Conservation (phyloP, 2,888 invertebrate genomes). For the Lypha dubia region DNA sequence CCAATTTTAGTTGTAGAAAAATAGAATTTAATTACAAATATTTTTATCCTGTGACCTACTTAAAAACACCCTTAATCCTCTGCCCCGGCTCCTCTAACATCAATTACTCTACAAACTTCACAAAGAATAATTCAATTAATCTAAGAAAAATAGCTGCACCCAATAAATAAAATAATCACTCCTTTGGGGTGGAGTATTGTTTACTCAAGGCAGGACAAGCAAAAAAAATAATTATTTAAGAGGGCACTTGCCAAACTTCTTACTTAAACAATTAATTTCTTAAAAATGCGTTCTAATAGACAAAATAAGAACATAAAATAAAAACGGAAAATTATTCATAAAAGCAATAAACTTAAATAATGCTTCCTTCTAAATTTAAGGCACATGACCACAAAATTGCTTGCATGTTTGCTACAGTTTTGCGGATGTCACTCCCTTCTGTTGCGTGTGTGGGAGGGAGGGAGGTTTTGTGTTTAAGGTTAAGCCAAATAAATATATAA, state of each 20-base stretch:
- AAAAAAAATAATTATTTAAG: background rate
- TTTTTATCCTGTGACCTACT: constrained; percentile 44
- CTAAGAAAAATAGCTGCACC: constrained; percentile 43
- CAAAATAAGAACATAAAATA: background rate
- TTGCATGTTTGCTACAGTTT: constrained; percentile 54
- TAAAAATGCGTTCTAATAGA: constrained; percentile 46
- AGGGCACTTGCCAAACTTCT: background rate
- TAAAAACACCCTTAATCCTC: constrained; percentile 6
- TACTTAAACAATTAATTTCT: constrained; percentile 39
- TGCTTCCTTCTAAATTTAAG: constrained; percentile 5
- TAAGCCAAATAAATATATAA: background rate
- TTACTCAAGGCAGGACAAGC: background rate
- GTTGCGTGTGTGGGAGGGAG: background rate
- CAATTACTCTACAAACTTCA: background rate
- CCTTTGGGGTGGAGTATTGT: constrained; percentile 30
- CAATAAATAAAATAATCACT: constrained; percentile 35
- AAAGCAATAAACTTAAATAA: constrained; percentile 46
- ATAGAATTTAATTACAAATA: constrained; percentile 43
- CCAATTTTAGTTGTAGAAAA: background rate
- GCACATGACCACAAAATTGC: constrained; percentile 3
- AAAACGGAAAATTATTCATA: constrained; percentile 2
- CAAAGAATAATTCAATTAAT: constrained; percentile 34
- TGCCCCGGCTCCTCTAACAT: background rate
- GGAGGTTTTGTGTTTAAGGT: background rate
- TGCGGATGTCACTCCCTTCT: constrained; percentile 28